These are phyloP conservation scores for Microplitis demolitor DNA, from an alignment of 1,140 invertebrate genomes.

Conservation along the genomic window DNA sequence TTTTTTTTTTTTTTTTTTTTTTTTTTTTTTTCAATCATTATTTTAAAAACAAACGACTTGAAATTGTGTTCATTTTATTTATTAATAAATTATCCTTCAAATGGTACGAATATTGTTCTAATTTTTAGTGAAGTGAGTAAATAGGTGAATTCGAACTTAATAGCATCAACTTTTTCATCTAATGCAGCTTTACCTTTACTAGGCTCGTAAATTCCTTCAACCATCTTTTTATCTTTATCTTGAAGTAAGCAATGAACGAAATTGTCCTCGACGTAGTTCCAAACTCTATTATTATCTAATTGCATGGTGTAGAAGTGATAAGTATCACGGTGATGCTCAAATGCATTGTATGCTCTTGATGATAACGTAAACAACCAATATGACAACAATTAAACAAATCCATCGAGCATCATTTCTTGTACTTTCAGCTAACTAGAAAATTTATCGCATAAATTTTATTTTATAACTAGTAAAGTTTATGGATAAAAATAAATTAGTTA, in stretches of 20 bases:
- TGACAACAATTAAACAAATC: conserved; percentile 99
- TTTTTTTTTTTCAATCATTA: too few relatives aligned
- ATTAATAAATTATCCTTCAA: too few relatives aligned
- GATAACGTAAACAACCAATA: conserved; percentile 85
- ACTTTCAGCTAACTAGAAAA: conserved; percentile 46
- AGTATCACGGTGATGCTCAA: conserved; percentile 89
- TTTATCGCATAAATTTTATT: conserved; percentile 11
- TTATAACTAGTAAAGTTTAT: not conserved
- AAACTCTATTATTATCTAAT: conserved; percentile 93
- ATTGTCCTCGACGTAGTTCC: conserved; percentile 97
- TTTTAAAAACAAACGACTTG: too few relatives aligned
- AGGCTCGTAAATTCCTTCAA: conserved; percentile 66
- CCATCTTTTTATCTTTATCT: conserved; percentile 98
- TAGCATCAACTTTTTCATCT: conserved; percentile 90
- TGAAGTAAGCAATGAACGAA: conserved; percentile 96
- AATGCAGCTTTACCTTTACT: conserved; percentile 55
- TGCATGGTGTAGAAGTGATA: conserved; percentile 98
- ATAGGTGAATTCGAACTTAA: conserved; percentile 96
- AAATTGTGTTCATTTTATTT: too few relatives aligned
- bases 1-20: too few relatives aligned
- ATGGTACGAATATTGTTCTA: conserved; percentile 78
- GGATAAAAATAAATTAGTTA: conserved; percentile 34
- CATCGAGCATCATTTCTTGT: conserved; percentile 82
- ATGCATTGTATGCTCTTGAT: conserved; percentile 69
- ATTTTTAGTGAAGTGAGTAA: conserved; percentile 86